phyloP scores from a whole-genome alignment of 2,797 vertebrate species.

The Anas flavirostris region DNA sequence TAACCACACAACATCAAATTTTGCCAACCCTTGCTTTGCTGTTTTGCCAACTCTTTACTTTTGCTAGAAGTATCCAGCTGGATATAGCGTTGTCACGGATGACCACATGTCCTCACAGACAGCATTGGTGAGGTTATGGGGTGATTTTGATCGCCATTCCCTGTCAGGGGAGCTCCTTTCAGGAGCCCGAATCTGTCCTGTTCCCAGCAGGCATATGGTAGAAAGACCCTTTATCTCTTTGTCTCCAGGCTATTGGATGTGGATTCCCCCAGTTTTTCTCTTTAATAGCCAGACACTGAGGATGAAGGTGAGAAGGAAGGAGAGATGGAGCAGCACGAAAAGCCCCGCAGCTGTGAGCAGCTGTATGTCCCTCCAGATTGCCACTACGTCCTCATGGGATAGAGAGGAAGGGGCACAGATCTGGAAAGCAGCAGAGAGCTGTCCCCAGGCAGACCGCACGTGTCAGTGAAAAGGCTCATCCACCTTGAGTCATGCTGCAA shows the following conservation, averaged over 20 bases:
- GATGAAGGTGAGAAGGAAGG: background rate
- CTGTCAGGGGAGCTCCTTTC: background rate
- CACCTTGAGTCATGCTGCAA: background rate
- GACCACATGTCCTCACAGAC: background rate
- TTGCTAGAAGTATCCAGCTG: background rate
- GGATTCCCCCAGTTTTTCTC: background rate
- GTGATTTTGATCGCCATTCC: background rate
- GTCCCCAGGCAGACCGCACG: background rate
- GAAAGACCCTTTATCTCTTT: background rate
- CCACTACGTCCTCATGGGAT: background rate
- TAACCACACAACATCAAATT: background rate
- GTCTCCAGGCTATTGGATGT: background rate
- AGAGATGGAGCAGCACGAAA: background rate
- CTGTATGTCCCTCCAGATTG: background rate
- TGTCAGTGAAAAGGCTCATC: background rate
- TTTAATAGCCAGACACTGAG: background rate
- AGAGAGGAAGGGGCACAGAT: background rate
- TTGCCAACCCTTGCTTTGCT: background rate
- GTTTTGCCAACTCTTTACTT: background rate
- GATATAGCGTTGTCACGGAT: rapidly evolving
- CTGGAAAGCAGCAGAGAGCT: background rate
- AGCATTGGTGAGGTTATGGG: background rate
- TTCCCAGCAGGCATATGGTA: background rate
- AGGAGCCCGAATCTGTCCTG: background rate
- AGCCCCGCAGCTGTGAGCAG: background rate